A percentile compares a stretch with the other conserved stretches of the same genome.
These are phyloP conservation scores for Molossus molossus DNA, from an alignment of 2,797 vertebrate genomes.

Conservation along the genomic window DNA sequence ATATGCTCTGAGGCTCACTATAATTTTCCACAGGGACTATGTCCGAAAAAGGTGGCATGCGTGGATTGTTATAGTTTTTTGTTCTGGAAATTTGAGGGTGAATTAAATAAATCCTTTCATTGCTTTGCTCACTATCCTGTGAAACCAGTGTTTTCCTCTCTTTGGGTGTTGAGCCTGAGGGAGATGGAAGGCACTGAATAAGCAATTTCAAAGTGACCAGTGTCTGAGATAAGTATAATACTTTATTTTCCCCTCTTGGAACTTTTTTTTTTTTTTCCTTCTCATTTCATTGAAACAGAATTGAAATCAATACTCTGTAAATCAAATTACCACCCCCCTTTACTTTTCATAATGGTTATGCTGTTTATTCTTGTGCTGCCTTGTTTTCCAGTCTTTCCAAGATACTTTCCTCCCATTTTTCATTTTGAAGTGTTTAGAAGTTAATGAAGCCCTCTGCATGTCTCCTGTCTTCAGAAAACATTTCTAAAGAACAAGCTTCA, in stretches of 20 bases:
- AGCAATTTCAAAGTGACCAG: accelerated
- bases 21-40: constrained; percentile 10
- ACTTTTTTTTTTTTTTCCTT: constrained; percentile 50
- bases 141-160: neutral
- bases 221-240: neutral
- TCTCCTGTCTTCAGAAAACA: constrained; percentile 81
- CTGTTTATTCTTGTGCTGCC: constrained; percentile 55
- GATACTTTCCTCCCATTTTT: constrained; percentile 80
- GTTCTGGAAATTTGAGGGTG: constrained; percentile 45
- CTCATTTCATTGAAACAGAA: constrained; percentile 61
- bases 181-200: neutral
- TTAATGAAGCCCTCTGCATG: constrained; percentile 85
- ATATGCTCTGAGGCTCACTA: constrained; percentile 25
- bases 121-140: constrained; percentile 68
- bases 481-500: constrained; percentile 78
- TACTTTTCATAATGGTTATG: constrained; percentile 15
- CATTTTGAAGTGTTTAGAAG: constrained; percentile 82
- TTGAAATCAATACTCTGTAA: constrained; percentile 61
- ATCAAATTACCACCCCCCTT: neutral
- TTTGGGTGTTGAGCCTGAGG: neutral
- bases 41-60: constrained; percentile 21
- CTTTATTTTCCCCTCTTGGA: constrained; percentile 67
- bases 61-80: constrained; percentile 61
- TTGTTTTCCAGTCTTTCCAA: constrained; percentile 77
- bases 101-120: constrained; percentile 51